Evolutionary conservation across 2,797 vertebrate genomes (phyloP), one percentile per base, ranked within the genome.

Genomic region (Pangasius sanitwongsei): DNA sequence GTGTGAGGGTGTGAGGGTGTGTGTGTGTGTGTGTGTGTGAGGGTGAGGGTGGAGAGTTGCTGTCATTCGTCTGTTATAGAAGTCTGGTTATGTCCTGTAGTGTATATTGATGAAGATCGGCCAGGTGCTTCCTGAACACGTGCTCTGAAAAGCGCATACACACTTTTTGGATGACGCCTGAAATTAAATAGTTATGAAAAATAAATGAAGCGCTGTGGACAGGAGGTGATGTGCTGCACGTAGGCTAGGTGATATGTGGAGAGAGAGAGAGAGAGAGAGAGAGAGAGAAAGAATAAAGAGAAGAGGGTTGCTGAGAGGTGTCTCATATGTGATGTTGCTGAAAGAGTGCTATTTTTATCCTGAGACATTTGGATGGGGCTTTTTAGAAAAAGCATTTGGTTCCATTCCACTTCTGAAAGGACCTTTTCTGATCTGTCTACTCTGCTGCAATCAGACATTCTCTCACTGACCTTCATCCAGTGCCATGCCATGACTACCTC

Each of bases 311-410:
- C 37, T 67, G 70, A 72, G 88, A 88, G 86, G 91, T 83, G 34
- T 83, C 23, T 87, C 83, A 75, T 86, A 91, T 87, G 88, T 90
- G 86, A 81, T 65, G 65, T 41, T 84, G 87, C 88, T 89, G 89
- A 92, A 89, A 92, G 89, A 65, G 34, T 6, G 72, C 59, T 90
- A 85, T 90, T 90, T 90, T 88, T 87, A 84, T 78, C 86, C 37
- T 1, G 6, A 37, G 37, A 83, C 78, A 57, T 81, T 81, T 57
- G 37, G 53, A 12, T 34, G 18, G 16, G n/a, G 48, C 77, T 31
- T 80, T 81, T 81, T 81, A 7, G 0, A 4, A 31, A 31, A 37
- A 81, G 3, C 31, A 23, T 23, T 81, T 23, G 9, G 31, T 57
- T 57, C 78, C 31, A 57, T 81, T 57, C 31, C 78, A 77, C 12